Evolutionary conservation across 2,797 vertebrate species (phyloP).

Genomic region (Lithobates pipiens): DNA sequence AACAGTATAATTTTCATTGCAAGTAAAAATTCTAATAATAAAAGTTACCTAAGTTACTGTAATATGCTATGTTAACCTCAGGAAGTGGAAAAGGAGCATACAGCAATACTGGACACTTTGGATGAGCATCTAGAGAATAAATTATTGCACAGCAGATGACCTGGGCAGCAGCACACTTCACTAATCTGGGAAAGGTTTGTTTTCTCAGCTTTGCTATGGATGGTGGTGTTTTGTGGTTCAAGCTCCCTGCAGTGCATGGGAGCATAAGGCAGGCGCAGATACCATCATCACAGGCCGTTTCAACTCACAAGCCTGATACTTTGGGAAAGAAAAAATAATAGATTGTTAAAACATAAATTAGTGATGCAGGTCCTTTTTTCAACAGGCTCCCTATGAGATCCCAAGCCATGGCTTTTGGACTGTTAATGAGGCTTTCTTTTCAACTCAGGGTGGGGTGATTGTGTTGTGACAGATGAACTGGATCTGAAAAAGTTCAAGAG

Average conservation of each 20-base stretch:
- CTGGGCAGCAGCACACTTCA: constrained; percentile 69
- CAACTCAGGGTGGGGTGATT: constrained; percentile 54
- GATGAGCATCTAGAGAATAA: constrained; percentile 31
- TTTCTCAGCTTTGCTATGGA: constrained; percentile 82
- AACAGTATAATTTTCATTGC: background rate
- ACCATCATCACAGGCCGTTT: constrained; percentile 67
- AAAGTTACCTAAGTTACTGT: background rate
- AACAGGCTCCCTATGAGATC: constrained; percentile 25
- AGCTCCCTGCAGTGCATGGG: constrained; percentile 76
- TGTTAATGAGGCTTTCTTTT: constrained; percentile 59
- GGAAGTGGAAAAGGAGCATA: constrained; percentile 32
- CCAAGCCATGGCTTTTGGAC: constrained; percentile 29
- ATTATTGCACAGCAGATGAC: constrained; percentile 66
- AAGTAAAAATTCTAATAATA: background rate
- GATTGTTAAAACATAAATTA: constrained; percentile 72
- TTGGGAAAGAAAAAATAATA: constrained; percentile 66
- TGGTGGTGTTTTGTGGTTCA: constrained; percentile 69
- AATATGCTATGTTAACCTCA: constrained; percentile 3
- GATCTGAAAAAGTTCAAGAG: constrained; percentile 48
- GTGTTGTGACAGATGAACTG: constrained; percentile 61
- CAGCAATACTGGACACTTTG: constrained; percentile 39
- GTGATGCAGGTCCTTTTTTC: constrained; percentile 53
- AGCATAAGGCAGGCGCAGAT: constrained; percentile 72
- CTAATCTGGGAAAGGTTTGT: constrained; percentile 78
- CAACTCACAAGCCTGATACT: constrained; percentile 71